A percentile compares a stretch with the other conserved stretches of the same genome.
Evolutionary conservation across 2,888 invertebrate species (phyloP).

Genomic region (Ecliptopera silaceata): DNA sequence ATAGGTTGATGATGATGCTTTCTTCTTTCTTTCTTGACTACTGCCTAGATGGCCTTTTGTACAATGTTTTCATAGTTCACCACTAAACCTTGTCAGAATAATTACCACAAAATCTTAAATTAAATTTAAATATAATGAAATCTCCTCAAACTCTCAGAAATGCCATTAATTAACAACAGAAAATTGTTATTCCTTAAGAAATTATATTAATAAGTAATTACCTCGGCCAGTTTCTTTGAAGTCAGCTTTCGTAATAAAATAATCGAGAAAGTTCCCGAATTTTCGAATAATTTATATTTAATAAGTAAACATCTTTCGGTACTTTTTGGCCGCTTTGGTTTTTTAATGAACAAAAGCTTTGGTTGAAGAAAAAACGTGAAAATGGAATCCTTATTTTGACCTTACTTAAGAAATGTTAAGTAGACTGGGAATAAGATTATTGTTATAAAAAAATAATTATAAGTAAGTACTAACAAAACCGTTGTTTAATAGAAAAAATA

Average conservation of each 20-base stretch:
- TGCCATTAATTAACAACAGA: constrained; percentile 12
- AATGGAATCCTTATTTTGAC: too few species aligned
- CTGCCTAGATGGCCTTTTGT: too few species aligned
- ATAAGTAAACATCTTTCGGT: background rate
- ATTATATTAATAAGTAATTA: constrained; percentile 44
- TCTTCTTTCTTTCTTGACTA: too few species aligned
- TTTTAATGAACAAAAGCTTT: background rate
- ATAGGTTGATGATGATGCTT: too few species aligned
- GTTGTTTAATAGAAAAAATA: too few species aligned
- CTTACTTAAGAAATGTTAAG: too few species aligned
- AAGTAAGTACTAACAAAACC: too few species aligned
- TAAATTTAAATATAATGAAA: constrained; percentile 10
- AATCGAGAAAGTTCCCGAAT: constrained; percentile 25
- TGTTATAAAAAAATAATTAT: too few species aligned
- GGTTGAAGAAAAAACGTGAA: background rate
- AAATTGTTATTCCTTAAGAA: constrained; percentile 33
- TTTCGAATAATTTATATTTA: constrained; percentile 7
- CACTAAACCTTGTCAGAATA: too few species aligned
- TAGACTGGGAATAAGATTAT: too few species aligned
- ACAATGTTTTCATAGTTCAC: too few species aligned
- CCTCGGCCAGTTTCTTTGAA: constrained; percentile 31
- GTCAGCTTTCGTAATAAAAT: constrained; percentile 39
- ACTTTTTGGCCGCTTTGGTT: background rate
- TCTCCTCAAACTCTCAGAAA: constrained; percentile 18
- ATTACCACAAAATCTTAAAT: constrained; percentile 12